Evolutionary conservation across 2,113 vertebrate genomes (phyloP).

Genomic region (Vombatus ursinus): DNA sequence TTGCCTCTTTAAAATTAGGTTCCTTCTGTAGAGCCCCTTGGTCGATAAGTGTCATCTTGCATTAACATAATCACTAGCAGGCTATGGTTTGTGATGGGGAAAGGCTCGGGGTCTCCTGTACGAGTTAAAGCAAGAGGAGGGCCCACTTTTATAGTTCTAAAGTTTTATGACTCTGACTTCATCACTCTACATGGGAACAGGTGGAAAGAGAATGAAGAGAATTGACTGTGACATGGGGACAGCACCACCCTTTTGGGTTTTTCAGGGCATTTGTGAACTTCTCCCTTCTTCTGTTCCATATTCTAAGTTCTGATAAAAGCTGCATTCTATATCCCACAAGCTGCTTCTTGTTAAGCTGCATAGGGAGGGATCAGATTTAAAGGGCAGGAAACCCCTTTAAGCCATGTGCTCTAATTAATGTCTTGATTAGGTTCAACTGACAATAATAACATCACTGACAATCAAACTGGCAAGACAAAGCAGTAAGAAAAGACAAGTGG

Average conservation of each 20-base stretch:
- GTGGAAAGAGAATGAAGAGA: background rate
- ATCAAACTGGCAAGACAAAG: background rate
- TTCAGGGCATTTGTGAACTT: background rate
- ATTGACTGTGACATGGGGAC: background rate
- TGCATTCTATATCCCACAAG: background rate
- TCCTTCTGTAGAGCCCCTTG: background rate
- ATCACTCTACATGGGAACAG: background rate
- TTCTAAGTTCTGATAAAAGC: background rate
- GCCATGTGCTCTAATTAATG: background rate
- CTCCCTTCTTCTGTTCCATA: background rate
- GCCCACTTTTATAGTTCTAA: background rate
- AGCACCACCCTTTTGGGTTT: background rate
- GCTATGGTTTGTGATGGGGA: background rate
- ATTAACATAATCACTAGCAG: background rate
- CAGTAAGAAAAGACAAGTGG: background rate
- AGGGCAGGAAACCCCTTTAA: background rate
- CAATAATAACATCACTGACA: background rate
- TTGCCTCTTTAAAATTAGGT: background rate
- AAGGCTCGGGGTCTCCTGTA: background rate
- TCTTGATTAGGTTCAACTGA: conserved; percentile 21
- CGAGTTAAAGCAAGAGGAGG: background rate
- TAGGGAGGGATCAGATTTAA: background rate
- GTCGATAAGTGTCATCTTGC: background rate
- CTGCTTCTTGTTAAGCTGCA: conserved; percentile 1
- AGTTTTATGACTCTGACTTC: background rate